Evolutionary conservation across 2,797 vertebrate genomes (phyloP), one percentile per base, ranked within the genome.

Genomic region (Vipera latastei): DNA sequence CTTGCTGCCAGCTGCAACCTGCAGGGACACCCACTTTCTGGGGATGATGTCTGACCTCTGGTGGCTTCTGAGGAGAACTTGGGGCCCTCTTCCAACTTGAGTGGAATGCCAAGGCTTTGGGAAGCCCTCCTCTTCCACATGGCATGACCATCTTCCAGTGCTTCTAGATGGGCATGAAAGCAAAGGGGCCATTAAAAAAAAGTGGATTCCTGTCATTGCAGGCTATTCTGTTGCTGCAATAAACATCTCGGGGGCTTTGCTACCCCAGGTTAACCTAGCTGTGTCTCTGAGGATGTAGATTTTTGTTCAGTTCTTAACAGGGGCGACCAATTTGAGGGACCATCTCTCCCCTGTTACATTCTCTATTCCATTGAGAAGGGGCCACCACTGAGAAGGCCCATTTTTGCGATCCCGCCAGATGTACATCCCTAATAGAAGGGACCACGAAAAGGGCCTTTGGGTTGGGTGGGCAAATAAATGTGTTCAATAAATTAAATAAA

Each of bases 31-130:
- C 25, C 69, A 0, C 14, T 86, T 95, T 53, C 56, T n/a, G 65
- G 90, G 91, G 92, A 44, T 87, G 38, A 91, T 93, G 94, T 92
- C 96, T 96, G 97, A 92, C 96, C 96, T 95, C 97, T 96, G 95
- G 96, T 89, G 96, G 97, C 32, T 91, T 89, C 63, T 9, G 13
- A 12, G 26, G 26, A 65, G 93, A 94, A 95, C 61, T 93, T 93
- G 73, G 25, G 20, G 28, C 20, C 63, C 53, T 73, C 65, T 73
- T 18, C 65, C 6, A 38, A 18, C 65, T 73, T 73, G 32, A 20
- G 32, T 38, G 65, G n/a, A 73, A 7, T 1, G 65, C 16, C 65
- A 32, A 73, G 14, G 65, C n/a, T 56, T 13, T 55, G 48, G 20
- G 11, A 18, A 44, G 22, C 12, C 18, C 28, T 53, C 61, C 22